Percentiles rank a stretch among this genome's conserved stretches.
These are phyloP conservation scores for Australoheros facetus DNA, from an alignment of 2,797 vertebrate genomes.

Conservation along the genomic window DNA sequence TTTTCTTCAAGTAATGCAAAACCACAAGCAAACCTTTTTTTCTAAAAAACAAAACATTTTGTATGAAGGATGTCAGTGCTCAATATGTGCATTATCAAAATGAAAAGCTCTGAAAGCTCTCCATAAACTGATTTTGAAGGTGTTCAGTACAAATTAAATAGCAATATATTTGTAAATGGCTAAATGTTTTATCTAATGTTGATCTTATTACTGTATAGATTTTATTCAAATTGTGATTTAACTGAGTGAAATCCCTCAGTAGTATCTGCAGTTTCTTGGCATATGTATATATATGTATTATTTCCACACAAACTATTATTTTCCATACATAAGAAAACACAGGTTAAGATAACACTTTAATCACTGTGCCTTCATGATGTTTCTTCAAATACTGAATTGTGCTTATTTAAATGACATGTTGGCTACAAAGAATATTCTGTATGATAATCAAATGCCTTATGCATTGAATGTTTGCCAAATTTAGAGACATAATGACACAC, in stretches of 20 bases:
- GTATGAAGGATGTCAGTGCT: constrained; percentile 83
- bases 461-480: constrained; percentile 89
- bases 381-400: constrained; percentile 85
- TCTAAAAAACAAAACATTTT: constrained; percentile 68
- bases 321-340: constrained; percentile 78
- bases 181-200: constrained; percentile 83
- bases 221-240: constrained; percentile 80
- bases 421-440: constrained; percentile 47
- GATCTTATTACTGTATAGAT: constrained; percentile 82
- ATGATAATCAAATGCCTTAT: constrained; percentile 87
- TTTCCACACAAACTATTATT: constrained; percentile 75
- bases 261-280: constrained; percentile 71
- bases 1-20: constrained; percentile 63
- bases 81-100: constrained; percentile 81
- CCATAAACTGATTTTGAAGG: constrained; percentile 76
- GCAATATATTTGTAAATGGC: constrained; percentile 88
- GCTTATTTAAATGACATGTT: constrained; percentile 85
- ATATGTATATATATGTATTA: constrained; percentile 60
- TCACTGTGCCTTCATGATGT: constrained; percentile 95
- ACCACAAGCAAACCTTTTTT: constrained; percentile 64
- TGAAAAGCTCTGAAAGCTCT: constrained; percentile 76
- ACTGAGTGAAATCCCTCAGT: constrained; percentile 72
- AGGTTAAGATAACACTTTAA: constrained; percentile 89
- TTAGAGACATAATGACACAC: constrained; percentile 71
- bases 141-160: constrained; percentile 82